Conservation (phyloP, 2,797 vertebrate species). For the Falco novaeseelandiae region DNA sequence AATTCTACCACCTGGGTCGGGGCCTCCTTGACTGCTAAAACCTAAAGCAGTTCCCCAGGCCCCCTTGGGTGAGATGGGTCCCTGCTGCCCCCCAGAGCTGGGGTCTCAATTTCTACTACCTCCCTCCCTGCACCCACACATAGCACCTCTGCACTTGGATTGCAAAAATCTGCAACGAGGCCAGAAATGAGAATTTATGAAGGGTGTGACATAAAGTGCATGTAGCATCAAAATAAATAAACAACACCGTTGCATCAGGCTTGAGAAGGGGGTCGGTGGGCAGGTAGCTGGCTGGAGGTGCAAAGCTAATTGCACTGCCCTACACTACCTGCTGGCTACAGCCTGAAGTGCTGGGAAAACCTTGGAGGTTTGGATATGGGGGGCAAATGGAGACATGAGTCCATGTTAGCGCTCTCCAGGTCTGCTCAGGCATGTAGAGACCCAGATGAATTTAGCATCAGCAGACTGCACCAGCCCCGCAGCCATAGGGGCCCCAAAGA, state of each 20-base stretch:
- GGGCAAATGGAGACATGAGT: background rate
- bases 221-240: background rate
- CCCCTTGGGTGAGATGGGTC: background rate
- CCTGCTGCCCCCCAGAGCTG: rapidly evolving
- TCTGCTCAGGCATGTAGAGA: background rate
- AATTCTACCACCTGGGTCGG: rapidly evolving
- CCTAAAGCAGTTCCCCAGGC: background rate
- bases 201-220: background rate
- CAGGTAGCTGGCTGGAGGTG: background rate
- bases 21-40: background rate
- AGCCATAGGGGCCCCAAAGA: background rate
- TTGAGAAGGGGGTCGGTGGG: background rate
- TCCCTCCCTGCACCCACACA: background rate
- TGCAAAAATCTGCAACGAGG: rapidly evolving
- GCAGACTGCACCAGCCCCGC: too few species aligned
- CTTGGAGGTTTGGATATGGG: background rate
- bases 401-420: background rate
- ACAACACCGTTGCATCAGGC: background rate
- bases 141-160: background rate
- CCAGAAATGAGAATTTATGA: background rate
- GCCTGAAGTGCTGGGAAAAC: rapidly evolving
- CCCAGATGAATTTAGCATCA: background rate
- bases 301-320: background rate
- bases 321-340: background rate
- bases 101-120: background rate